Percentiles rank a stretch among this genome's conserved stretches.
These are phyloP conservation scores for Hippotragus niger DNA, from an alignment of 2,113 vertebrate genomes.

Conservation along the genomic window DNA sequence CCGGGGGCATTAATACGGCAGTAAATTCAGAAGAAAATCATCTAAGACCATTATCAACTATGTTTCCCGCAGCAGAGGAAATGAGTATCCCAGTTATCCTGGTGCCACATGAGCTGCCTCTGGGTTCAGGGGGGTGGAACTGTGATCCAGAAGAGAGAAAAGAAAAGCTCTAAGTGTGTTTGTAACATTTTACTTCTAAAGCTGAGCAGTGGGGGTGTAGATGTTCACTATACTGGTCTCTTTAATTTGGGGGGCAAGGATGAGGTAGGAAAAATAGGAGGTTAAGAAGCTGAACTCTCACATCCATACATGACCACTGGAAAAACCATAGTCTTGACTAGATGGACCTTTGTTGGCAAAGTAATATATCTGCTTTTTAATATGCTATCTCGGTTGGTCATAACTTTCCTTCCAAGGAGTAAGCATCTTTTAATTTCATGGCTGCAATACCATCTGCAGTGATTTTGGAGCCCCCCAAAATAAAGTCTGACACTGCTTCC, in stretches of 20 bases:
- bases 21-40: neutral
- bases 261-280: neutral
- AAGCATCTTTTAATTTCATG: no score
- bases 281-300: neutral
- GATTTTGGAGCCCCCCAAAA: rapidly evolving
- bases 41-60: neutral
- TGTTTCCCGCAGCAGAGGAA: rapidly evolving
- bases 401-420: no score
- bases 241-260: neutral
- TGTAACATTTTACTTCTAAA: neutral
- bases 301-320: no score
- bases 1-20: neutral
- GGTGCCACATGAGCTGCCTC: neutral
- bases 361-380: no score
- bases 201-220: neutral
- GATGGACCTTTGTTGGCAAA: no score
- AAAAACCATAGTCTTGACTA: no score
- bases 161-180: neutral
- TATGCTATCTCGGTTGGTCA: no score
- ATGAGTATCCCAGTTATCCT: neutral
- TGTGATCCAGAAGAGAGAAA: neutral
- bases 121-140: neutral
- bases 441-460: no score
- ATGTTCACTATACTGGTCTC: neutral
- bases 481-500: no score